A percentile compares a stretch with the other conserved stretches of the same genome.
These are phyloP conservation scores for Dryas iulia DNA, from an alignment of 1,140 invertebrate genomes.

Conservation along the genomic window DNA sequence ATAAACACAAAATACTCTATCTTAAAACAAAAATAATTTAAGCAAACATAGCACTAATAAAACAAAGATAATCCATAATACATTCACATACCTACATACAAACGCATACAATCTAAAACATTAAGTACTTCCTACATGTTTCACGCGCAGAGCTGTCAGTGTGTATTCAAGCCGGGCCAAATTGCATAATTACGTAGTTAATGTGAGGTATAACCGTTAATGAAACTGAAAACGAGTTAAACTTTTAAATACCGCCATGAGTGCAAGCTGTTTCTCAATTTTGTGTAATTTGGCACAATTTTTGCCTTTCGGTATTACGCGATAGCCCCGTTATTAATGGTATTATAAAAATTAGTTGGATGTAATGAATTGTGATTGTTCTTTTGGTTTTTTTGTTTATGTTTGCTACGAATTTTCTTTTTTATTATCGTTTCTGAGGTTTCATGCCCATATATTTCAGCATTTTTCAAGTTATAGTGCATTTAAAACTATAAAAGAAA, in stretches of 20 bases:
- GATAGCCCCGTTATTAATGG: conserved; percentile 36
- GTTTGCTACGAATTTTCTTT: too few species aligned
- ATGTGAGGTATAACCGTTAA: conserved; percentile 73
- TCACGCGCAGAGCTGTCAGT: conserved; percentile 10
- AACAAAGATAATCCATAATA: too few species aligned
- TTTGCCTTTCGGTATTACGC: conserved; percentile 45
- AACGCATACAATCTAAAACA: too few species aligned
- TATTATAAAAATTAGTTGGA: conserved; percentile 20
- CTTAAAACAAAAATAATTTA: too few species aligned
- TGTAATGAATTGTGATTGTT: background rate
- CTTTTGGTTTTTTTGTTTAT: background rate
- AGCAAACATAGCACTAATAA: too few species aligned
- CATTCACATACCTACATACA: too few species aligned
- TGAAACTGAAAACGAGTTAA: conserved; percentile 70
- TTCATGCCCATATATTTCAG: too few species aligned
- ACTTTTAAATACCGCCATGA: conserved; percentile 73
- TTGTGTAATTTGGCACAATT: conserved; percentile 64
- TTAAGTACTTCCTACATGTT: background rate
- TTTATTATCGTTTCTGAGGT: too few species aligned
- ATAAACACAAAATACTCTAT: too few species aligned
- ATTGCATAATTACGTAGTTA: conserved; percentile 69
- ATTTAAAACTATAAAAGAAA: too few species aligned
- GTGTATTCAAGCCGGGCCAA: conserved; percentile 47
- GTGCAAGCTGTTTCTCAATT: conserved; percentile 74
- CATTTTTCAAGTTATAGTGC: too few species aligned